Percentiles rank a stretch among this genome's conserved stretches.
Conservation (phyloP, 2,113 vertebrate genomes). For the Macaca mulatta region DNA sequence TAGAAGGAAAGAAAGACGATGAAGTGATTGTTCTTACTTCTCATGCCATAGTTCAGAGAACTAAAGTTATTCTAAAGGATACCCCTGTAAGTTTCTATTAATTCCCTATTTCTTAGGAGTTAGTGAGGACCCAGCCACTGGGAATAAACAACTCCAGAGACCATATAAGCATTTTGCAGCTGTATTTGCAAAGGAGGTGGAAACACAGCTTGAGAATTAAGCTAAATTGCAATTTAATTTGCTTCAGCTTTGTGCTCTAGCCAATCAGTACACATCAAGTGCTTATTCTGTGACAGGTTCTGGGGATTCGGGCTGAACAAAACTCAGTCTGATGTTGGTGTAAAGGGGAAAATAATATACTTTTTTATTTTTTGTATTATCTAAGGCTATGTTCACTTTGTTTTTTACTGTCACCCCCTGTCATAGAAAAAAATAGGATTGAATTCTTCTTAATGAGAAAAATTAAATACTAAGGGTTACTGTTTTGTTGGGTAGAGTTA, state of each 20-base stretch:
- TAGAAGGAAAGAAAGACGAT: background rate
- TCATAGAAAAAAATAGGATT: background rate
- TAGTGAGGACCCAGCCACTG: background rate
- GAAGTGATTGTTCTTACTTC: background rate
- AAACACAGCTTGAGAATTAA: background rate
- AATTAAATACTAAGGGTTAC: background rate
- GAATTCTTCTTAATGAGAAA: background rate
- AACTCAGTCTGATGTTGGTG: background rate
- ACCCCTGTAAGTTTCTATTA: background rate
- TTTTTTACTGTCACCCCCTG: background rate
- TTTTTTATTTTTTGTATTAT: background rate
- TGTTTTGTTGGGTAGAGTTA: background rate
- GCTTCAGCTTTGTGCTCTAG: background rate
- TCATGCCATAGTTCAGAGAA: background rate
- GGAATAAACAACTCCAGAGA: background rate
- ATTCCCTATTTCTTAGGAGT: background rate
- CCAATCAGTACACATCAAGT: background rate
- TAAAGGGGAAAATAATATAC: background rate
- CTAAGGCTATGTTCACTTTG: background rate
- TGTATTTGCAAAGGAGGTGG: background rate
- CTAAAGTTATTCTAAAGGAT: background rate
- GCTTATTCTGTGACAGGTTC: background rate
- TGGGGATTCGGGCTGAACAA: background rate
- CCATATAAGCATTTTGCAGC: background rate
- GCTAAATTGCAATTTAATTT: conserved; percentile 16